Conservation (phyloP, 1,140 invertebrate species). For the Trichonephila clavata region DNA sequence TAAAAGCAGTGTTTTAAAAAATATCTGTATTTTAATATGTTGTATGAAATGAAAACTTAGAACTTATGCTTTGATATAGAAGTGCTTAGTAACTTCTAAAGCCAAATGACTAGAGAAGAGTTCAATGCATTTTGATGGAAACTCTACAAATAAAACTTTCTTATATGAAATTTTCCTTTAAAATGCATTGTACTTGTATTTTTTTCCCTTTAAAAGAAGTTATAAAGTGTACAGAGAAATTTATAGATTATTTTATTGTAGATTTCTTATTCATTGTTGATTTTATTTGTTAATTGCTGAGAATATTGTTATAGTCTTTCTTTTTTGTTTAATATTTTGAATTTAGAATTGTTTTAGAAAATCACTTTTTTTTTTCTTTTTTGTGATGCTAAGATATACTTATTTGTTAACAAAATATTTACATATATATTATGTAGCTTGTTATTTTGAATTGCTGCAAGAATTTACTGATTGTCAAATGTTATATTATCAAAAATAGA, state of each 20-base stretch:
- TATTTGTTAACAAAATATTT: slow-evolving; percentile 28
- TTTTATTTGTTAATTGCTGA: slow-evolving; percentile 56
- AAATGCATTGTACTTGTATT: neutral
- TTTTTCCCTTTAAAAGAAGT: neutral
- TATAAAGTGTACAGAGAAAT: slow-evolving; percentile 41
- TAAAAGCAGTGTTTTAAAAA: neutral
- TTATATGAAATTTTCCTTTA: neutral
- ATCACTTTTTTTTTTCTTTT: neutral
- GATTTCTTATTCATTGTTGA: slow-evolving; percentile 65
- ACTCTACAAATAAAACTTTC: neutral
- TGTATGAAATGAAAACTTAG: neutral
- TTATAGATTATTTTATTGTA: slow-evolving; percentile 63
- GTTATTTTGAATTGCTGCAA: neutral
- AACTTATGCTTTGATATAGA: neutral
- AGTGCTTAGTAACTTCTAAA: neutral
- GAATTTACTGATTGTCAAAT: too few relatives aligned
- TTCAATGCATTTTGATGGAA: neutral
- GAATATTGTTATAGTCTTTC: slow-evolving; percentile 46
- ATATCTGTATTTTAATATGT: neutral
- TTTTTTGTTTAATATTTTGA: slow-evolving; percentile 56
- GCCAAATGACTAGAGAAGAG: neutral
- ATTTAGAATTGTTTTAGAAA: slow-evolving; percentile 46
- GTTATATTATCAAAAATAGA: too few relatives aligned
- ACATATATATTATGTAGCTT: neutral
- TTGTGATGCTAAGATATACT: slow-evolving; percentile 15